Base-by-base conservation (phyloP, 1,140 invertebrate species). In the Ephestia elutella region DNA sequence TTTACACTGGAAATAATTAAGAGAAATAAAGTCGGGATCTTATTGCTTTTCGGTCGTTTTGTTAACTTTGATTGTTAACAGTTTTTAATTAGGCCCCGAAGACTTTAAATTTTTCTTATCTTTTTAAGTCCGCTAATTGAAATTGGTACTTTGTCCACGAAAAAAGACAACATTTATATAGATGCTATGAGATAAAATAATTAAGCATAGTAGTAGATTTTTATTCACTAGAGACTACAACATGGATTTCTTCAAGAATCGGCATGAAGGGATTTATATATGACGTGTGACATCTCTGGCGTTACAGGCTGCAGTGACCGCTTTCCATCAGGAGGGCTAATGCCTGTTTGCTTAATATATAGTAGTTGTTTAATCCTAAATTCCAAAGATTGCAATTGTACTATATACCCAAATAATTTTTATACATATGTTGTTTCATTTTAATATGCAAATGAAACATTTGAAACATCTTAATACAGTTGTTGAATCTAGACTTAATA, bases 1-100 rank as follows among this genome's bases (percentile, higher is more conserved):
- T 65, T 78, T 75, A 72, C 64, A 72, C 61, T 65, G 65, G 68
- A 68, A 66, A 71, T 75, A 73, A 78, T 70, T 69, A 71, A 66
- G 55, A 56, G 17, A 56, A 61, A 61, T 64, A 44, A 44, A 44
- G 15, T 44, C n/a, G 38, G 38, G 38, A 44, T 15, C n/a, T 44
- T 44, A 44, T 44, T 44, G 38, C n/a, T 44, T 44, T 17, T n/a
- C 38, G 13, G 13, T 44, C 38, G 38, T 44, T 44, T 44, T 44
- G 38, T 44, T 44, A 44, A 15, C 38, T 44, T 44, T 44, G 38
- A 44, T 44, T 44, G 38, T 44, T 44, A 44, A 44, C 38, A 44
- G 38, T 44, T 44, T 44, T 44, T 44, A 44, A 44, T 44, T 44
- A 44, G 38, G 10, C 38, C 38, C 38, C 38, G 15, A 44, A 44